phyloP scores from a whole-genome alignment of 2,113 vertebrate genomes.

The Passer montanus region DNA sequence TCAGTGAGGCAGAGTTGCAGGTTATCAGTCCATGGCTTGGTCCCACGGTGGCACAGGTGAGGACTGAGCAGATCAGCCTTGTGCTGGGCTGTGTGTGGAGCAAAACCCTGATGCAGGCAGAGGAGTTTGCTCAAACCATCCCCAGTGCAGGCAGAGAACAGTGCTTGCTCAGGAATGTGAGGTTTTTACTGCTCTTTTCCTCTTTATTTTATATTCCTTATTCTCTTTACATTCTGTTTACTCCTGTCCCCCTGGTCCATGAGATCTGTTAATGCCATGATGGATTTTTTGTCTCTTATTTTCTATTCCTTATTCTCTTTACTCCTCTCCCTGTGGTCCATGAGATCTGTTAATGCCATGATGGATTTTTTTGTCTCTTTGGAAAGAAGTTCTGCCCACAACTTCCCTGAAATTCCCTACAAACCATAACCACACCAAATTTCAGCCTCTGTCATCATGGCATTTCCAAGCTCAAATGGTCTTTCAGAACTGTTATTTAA shows the following conservation, averaged over 20 bases:
- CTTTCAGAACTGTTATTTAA: neutral
- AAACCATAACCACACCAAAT: accelerated
- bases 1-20: neutral
- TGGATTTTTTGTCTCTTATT: neutral
- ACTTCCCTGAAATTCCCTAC: neutral
- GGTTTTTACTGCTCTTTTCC: neutral
- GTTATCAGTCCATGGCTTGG: neutral
- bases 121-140: neutral
- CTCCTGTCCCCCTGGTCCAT: accelerated
- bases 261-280: neutral
- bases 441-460: accelerated
- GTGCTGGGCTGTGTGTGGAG: neutral
- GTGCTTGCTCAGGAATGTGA: neutral
- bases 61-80: accelerated
- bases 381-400: neutral
- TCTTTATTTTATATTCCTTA: neutral
- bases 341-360: neutral
- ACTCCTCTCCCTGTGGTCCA: accelerated
- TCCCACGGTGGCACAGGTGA: neutral
- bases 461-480: neutral
- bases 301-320: neutral
- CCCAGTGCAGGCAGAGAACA: accelerated
- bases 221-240: neutral
- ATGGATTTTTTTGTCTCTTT: neutral
- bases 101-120: neutral